Conservation (phyloP, 1,140 invertebrate genomes). For the Drosophila azteca region DNA sequence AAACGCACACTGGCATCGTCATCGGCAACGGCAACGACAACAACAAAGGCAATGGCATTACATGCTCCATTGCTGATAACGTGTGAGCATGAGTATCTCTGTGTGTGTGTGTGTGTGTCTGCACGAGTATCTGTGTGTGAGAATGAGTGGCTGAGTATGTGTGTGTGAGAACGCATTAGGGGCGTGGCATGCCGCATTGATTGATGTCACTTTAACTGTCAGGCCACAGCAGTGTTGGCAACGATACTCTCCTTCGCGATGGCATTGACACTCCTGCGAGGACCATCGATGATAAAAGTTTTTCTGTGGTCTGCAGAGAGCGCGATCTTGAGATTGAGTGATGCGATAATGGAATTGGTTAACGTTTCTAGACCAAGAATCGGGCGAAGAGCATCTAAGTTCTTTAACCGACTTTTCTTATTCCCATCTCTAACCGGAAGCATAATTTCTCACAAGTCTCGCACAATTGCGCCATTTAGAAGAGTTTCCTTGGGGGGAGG, state of each 20-base stretch:
- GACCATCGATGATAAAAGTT: slow-evolving; percentile 21
- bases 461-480: slow-evolving; percentile 80
- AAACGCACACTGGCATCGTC: slow-evolving; percentile 18
- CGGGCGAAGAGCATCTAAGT: no score
- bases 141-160: slow-evolving; percentile 29
- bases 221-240: slow-evolving; percentile 24
- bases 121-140: background rate
- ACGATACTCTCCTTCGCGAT: background rate
- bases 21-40: no score
- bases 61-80: slow-evolving; percentile 67
- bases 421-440: slow-evolving; percentile 39
- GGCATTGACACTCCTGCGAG: slow-evolving; percentile 51
- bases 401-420: background rate
- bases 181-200: slow-evolving; percentile 61
- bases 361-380: background rate
- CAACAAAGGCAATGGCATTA: slow-evolving; percentile 31
- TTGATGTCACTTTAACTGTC: slow-evolving; percentile 76
- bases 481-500: slow-evolving; percentile 38
- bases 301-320: background rate
- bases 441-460: slow-evolving; percentile 70
- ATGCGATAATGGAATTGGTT: slow-evolving; percentile 10
- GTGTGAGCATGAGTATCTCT: slow-evolving; percentile 5
- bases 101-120: background rate
- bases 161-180: slow-evolving; percentile 46
- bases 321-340: slow-evolving; percentile 32